phyloP scores from a whole-genome alignment of 2,888 invertebrate species.

The Plebejus argus region DNA sequence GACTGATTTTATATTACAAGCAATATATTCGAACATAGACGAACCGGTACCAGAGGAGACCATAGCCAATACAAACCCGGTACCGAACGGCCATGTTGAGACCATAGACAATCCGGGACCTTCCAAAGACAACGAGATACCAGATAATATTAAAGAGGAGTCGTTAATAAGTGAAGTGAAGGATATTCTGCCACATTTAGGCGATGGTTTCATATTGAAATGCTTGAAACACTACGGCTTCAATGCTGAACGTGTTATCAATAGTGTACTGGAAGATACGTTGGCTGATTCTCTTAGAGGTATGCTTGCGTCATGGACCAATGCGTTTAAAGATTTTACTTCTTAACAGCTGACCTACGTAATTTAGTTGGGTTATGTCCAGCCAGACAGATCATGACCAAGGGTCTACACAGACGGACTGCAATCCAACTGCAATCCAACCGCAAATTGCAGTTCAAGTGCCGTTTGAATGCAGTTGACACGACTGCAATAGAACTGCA shows the following conservation, averaged over 20 bases:
- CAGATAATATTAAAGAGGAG: constrained; percentile 66
- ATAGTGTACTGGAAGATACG: constrained; percentile 89
- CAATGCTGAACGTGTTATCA: constrained; percentile 88
- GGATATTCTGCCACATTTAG: constrained; percentile 90
- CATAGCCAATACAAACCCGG: constrained; percentile 38
- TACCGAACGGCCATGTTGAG: constrained; percentile 57
- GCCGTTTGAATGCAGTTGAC: too few species aligned
- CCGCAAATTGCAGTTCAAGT: too few species aligned
- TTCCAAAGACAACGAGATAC: constrained; percentile 62
- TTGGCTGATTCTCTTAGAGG: constrained; percentile 64
- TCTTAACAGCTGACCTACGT: too few species aligned
- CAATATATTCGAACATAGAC: constrained; percentile 72
- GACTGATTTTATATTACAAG: constrained; percentile 78
- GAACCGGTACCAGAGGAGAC: constrained; percentile 58
- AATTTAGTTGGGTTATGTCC: too few species aligned
- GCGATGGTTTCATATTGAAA: constrained; percentile 87
- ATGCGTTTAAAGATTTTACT: not conserved
- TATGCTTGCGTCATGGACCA: constrained; percentile 44
- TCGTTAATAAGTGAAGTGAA: constrained; percentile 84
- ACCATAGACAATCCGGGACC: constrained; percentile 46
- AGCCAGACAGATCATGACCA: too few species aligned
- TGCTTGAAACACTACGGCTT: constrained; percentile 89
- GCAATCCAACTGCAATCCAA: too few species aligned
- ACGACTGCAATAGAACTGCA: too few species aligned
- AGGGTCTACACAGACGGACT: too few species aligned